These are phyloP conservation scores for Gibbula magus DNA, from an alignment of 2,888 invertebrate species.

Conservation along the genomic window DNA sequence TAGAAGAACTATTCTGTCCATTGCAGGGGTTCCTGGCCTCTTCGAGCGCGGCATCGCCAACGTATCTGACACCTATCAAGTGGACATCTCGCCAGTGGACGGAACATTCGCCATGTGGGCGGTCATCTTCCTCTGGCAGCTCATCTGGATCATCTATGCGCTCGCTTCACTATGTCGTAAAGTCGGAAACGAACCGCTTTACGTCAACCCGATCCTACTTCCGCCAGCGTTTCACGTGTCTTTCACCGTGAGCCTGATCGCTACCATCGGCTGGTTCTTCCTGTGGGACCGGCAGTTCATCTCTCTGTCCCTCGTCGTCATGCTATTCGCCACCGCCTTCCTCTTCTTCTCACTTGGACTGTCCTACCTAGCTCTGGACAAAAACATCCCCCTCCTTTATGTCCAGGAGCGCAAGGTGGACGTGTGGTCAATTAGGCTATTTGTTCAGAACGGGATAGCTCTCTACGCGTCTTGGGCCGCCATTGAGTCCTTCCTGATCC, in stretches of 20 bases:
- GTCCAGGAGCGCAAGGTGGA: conserved; percentile 38
- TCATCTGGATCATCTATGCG: conserved; percentile 51
- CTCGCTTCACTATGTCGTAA: conserved; percentile 46
- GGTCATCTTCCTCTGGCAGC: conserved; percentile 57
- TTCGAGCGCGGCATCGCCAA: conserved; percentile 37
- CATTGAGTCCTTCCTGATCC: conserved; percentile 54
- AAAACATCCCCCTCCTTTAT: conserved; percentile 38
- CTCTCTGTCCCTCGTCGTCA: conserved; percentile 35
- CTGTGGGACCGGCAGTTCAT: conserved; percentile 55
- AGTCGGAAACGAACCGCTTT: conserved; percentile 41
- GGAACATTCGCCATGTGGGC: conserved; percentile 58
- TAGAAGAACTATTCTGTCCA: background rate
- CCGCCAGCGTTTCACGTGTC: conserved; percentile 49
- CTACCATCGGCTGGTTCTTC: conserved; percentile 57
- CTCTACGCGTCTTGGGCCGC: conserved; percentile 59
- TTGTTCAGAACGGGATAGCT: conserved; percentile 59
- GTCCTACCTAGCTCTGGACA: conserved; percentile 45
- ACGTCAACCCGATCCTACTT: conserved; percentile 44
- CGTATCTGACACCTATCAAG: conserved; percentile 49
- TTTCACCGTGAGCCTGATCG: conserved; percentile 42
- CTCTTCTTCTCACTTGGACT: conserved; percentile 50
- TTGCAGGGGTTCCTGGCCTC: background rate
- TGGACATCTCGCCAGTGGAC: conserved; percentile 57
- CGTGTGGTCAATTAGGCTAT: conserved; percentile 55
- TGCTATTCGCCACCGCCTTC: conserved; percentile 36